phyloP scores from a whole-genome alignment of 2,797 vertebrate genomes.

The Coranthus polyacanthus region DNA sequence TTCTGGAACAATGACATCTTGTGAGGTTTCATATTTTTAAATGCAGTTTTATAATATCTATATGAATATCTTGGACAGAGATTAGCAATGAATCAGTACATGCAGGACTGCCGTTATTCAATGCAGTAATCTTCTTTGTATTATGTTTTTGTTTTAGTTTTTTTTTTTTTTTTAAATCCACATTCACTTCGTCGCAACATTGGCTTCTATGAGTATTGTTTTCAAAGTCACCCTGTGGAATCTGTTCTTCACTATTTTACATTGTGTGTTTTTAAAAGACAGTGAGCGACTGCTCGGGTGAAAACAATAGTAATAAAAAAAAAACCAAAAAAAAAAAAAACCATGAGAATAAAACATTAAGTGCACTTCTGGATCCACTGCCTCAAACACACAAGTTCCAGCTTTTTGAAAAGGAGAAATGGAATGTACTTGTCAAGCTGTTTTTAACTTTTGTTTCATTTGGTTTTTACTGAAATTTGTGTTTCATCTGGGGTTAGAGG shows the following conservation, averaged over 20 bases:
- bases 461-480: conserved; percentile 73
- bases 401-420: conserved; percentile 52
- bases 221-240: conserved; percentile 52
- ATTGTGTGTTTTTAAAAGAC: conserved; percentile 63
- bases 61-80: conserved; percentile 77
- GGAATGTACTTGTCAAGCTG: conserved; percentile 81
- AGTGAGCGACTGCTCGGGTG: conserved; percentile 47
- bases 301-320: conserved; percentile 5
- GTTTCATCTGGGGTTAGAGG: conserved; percentile 67
- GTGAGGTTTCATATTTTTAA: conserved; percentile 48
- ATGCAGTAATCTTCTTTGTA: conserved; percentile 42
- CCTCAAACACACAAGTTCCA: conserved; percentile 67
- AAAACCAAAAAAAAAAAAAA: conserved; percentile 7
- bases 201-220: conserved; percentile 32
- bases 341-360: conserved; percentile 51
- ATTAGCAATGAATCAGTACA: conserved; percentile 59
- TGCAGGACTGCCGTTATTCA: conserved; percentile 56
- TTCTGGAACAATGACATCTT: conserved; percentile 52
- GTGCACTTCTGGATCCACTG: conserved; percentile 78
- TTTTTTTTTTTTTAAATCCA: conserved; percentile 54
- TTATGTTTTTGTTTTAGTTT: conserved; percentile 15
- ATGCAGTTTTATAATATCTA: conserved; percentile 66
- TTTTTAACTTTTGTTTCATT: conserved; percentile 65
- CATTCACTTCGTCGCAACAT: conserved; percentile 50
- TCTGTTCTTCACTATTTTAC: conserved; percentile 49